Evolutionary conservation across 2,797 vertebrate species (phyloP), one percentile per base, ranked within the genome.

Genomic region (Onychomys leucogaster): DNA sequence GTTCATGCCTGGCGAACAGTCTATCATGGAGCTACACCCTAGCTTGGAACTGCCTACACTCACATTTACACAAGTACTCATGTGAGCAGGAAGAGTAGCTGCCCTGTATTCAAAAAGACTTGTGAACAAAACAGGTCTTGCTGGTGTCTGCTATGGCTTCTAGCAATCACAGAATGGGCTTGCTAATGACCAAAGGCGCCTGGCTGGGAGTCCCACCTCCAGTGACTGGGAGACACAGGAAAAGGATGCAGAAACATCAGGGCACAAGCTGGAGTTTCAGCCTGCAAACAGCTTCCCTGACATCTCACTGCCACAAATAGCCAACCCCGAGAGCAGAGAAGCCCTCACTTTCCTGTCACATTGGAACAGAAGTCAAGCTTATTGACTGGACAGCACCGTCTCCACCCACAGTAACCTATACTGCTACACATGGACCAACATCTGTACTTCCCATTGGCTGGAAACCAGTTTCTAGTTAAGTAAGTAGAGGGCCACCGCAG

Each of bases 381-480:
- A 49, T 0, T 21, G 63, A 86, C n/a, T 23, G 27, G 25, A 63
- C 0, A 73, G 85, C 71, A 90, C 43, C 21, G 63, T 63, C 32
- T n/a, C 69, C 69, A 78, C 13, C 27, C 76, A 76, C 1, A 65
- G 61, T 21, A 77, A 86, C 11, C 29, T 17, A 17, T 13, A 29
- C 0, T 27, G 41, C 52, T 55, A 90, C 0, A 84, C 27, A 12
- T 0, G 85, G 29, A 49, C 3, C 7, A 9, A n/a, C 55, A 57
- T 2, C 23, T 19, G 49, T 27, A 59, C 16, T 87, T 84, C 67
- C 67, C n/a, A 34, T 21, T 2, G n/a, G 32, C 46, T 6, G 21
- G 69, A 77, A 76, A 71, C 2, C 1, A 69, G 46, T 55, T 57
- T 34, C 82, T 83, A 17, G 10, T 41, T 5, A 71, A 69, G 10